Conservation (phyloP, 2,888 invertebrate species). For the Lasioglossum figueresi region DNA sequence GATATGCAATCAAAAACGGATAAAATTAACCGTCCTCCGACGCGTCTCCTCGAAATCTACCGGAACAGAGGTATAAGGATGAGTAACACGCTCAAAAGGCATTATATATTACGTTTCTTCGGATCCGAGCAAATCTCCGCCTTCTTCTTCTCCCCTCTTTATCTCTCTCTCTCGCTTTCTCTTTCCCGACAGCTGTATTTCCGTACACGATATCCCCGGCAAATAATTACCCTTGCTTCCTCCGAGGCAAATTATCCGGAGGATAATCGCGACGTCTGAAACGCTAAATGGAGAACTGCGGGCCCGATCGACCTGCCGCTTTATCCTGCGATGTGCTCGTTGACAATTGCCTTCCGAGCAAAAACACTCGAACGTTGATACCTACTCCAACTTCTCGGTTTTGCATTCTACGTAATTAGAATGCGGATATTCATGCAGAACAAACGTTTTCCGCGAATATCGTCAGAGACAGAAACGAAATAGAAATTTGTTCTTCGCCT, state of each 20-base stretch:
- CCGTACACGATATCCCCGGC: not conserved
- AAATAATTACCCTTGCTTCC: conserved; percentile 22
- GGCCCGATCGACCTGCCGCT: not conserved
- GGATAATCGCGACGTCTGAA: not conserved
- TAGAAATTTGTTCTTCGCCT: too few species aligned
- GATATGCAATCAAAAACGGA: not conserved
- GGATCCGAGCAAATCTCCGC: not conserved
- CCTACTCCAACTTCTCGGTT: not conserved
- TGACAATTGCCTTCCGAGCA: not conserved
- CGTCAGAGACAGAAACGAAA: not conserved
- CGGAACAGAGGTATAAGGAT: not conserved
- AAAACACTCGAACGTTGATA: not conserved
- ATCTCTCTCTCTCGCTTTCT: too few species aligned
- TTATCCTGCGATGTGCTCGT: not conserved
- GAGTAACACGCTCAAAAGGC: not conserved
- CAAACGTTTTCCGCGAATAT: not conserved
- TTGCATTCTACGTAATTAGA: not conserved
- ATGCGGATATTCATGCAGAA: not conserved
- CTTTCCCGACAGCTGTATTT: not conserved
- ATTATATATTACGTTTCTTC: conserved; percentile 2
- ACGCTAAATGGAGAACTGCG: not conserved
- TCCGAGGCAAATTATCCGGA: conserved; percentile 11
- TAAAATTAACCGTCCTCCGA: not conserved
- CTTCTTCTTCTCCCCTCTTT: not conserved
- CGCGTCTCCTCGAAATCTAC: not conserved